Evolutionary conservation across 2,888 invertebrate species (phyloP).

Genomic region (Anoncus sp.): DNA sequence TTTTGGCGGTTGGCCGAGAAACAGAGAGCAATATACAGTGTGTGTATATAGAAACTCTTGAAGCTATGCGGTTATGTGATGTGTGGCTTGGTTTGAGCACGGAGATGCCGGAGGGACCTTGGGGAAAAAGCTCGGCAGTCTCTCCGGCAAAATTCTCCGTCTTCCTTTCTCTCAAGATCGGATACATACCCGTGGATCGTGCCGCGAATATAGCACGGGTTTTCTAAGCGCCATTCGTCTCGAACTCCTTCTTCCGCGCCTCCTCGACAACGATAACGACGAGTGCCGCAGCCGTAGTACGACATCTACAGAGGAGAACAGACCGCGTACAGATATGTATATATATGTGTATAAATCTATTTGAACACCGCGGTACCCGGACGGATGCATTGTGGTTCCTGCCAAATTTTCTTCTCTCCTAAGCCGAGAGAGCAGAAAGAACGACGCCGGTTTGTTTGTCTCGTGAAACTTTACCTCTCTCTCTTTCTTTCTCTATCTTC

Average conservation of each 20-base stretch:
- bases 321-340: neutral
- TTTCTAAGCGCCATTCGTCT: conserved; percentile 55
- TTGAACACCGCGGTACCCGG: conserved; percentile 40
- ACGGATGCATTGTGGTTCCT: conserved; percentile 55
- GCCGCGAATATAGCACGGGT: conserved; percentile 51
- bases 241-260: conserved; percentile 46
- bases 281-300: conserved; percentile 27
- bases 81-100: conserved; percentile 11
- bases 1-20: conserved; percentile 60
- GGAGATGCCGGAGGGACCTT: conserved; percentile 35
- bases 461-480: conserved; percentile 49
- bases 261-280: conserved; percentile 38
- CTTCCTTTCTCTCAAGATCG: conserved; percentile 20
- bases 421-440: conserved; percentile 46
- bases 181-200: conserved; percentile 48
- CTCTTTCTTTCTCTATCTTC: conserved; percentile 8
- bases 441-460: conserved; percentile 57
- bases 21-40: conserved; percentile 15
- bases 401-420: conserved; percentile 60
- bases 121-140: conserved; percentile 52
- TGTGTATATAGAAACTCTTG: conserved; percentile 7
- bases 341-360: conserved; percentile 2
- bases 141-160: conserved; percentile 33
- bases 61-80: conserved; percentile 24
- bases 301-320: conserved; percentile 28